Evolutionary conservation across 2,797 vertebrate genomes (phyloP).

Genomic region (Microtus californicus): DNA sequence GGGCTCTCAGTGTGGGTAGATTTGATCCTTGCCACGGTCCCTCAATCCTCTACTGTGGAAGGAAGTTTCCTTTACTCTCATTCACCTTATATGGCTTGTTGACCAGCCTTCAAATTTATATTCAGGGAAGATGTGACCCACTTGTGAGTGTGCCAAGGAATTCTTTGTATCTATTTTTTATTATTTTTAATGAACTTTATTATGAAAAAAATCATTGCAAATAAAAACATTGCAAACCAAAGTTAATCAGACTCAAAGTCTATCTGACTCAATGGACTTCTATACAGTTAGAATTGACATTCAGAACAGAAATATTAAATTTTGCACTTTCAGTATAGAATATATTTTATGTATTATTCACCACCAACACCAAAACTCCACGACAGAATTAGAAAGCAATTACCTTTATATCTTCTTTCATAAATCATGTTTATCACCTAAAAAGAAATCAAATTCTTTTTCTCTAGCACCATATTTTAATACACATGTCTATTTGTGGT

Average conservation of each 20-base stretch:
- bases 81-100: background rate
- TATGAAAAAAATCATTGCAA: background rate
- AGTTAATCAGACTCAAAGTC: background rate
- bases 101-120: background rate
- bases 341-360: background rate
- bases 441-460: background rate
- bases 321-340: background rate
- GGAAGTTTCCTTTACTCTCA: background rate
- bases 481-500: background rate
- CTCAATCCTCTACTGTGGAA: no score
- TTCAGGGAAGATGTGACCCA: background rate
- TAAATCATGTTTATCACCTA: background rate
- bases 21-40: background rate
- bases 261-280: background rate
- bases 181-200: background rate
- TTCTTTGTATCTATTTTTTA: background rate
- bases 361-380: background rate
- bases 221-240: background rate
- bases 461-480: background rate
- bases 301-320: background rate
- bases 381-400: background rate
- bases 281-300: background rate
- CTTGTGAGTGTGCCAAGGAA: background rate
- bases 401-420: background rate
- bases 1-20: accelerated